phyloP scores from a whole-genome alignment of 2,888 invertebrate genomes.

The Mechanitis mazaeus region DNA sequence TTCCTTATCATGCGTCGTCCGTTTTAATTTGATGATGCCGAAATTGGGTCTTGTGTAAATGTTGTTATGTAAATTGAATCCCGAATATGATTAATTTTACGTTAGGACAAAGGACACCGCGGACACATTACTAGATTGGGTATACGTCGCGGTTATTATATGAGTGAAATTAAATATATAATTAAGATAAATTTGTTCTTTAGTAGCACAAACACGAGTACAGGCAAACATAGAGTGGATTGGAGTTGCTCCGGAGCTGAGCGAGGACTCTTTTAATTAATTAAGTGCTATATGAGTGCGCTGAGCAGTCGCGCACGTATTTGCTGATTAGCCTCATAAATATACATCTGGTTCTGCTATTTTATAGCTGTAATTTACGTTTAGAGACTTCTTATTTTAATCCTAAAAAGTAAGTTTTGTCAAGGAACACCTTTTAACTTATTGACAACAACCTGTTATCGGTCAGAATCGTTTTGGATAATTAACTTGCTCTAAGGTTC shows the following conservation, averaged over 20 bases:
- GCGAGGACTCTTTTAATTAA: conserved; percentile 69
- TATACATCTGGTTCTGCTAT: conserved; percentile 9
- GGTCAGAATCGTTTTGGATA: conserved; percentile 44
- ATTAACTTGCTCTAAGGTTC: conserved; percentile 53
- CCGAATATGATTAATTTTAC: conserved; percentile 53
- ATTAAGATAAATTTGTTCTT: conserved; percentile 59
- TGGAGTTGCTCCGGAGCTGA: conserved; percentile 40
- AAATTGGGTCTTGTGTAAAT: conserved; percentile 62
- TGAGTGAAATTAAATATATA: conserved; percentile 42
- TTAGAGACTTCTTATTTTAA: conserved; percentile 58
- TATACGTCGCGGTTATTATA: conserved; percentile 24
- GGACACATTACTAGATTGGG: conserved; percentile 46
- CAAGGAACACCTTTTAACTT: conserved; percentile 48
- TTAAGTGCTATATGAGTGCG: conserved; percentile 57
- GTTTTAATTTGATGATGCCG: conserved; percentile 65
- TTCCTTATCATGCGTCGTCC: conserved; percentile 57
- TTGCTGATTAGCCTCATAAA: conserved; percentile 45
- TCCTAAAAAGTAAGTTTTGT: conserved; percentile 40
- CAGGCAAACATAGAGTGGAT: conserved; percentile 56
- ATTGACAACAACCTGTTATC: conserved; percentile 61
- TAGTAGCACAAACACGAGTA: conserved; percentile 59
- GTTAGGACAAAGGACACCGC: conserved; percentile 44
- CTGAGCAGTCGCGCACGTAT: conserved; percentile 47
- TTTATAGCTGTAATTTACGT: conserved; percentile 28
- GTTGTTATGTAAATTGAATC: conserved; percentile 60